Evolutionary conservation across 2,888 invertebrate species (phyloP), one percentile per base, ranked within the genome.

Genomic region (Philopedon plagiatum): DNA sequence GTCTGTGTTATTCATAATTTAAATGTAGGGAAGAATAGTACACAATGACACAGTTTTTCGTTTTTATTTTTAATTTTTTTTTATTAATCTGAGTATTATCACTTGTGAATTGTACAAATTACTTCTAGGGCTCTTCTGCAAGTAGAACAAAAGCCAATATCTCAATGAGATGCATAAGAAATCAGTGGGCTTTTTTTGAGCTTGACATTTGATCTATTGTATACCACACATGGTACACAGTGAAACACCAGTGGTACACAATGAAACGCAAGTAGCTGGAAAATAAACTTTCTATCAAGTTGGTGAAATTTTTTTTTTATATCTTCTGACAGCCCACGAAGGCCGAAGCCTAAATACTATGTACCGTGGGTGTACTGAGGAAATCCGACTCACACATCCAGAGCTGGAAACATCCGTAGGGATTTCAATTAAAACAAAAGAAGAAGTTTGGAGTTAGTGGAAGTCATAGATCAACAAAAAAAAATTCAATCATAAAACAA

Each of bases 81-180:
- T 37, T 37, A 37, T 37, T n/a, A 37, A n/a, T 37, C 37, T 37
- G 37, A n/a, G 37, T 37, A n/a, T 37, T n/a, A 11, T 37, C 37
- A 37, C 11, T 37, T 37, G n/a, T 37, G 37, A 37, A 37, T 37
- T 37, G n/a, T 37, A n/a, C n/a, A 37, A 37, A 37, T 37, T 37
- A 37, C 37, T 37, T 37, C n/a, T 37, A 37, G 37, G 37, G n/a
- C 11, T 37, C n/a, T 37, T 37, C n/a, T 37, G 37, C 37, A 37
- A 37, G 37, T 37, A 37, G 37, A 37, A n/a, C 11, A 11, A 37
- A 37, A 37, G 37, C 37, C 37, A 37, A 11, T n/a, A 37, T 37
- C n/a, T 37, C n/a, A 37, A 37, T 37, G n/a, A 37, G 37, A 37
- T n/a, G 37, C 37, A 37, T 37, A 37, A 37, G n/a, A 37, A 37